phyloP scores from a whole-genome alignment of 92 coral and sea anemone species.

The Nematostella vectensis region DNA sequence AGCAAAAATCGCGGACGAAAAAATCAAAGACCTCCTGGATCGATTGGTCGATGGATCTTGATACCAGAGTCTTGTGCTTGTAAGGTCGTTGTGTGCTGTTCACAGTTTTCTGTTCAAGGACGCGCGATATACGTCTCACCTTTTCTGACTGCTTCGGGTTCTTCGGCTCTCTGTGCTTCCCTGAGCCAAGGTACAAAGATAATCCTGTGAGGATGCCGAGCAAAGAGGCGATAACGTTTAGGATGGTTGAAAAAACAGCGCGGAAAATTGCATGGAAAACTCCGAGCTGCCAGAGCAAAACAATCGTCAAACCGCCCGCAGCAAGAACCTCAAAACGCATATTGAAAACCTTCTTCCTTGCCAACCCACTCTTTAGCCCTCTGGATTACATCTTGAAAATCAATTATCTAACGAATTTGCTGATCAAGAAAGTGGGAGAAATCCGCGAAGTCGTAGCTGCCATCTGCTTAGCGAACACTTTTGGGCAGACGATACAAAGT shows the following conservation, averaged over 20 bases:
- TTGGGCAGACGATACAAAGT: constrained; percentile 20
- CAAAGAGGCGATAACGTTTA: constrained; percentile 46
- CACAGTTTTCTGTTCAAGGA: constrained; percentile 57
- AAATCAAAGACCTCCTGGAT: constrained; percentile 91
- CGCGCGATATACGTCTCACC: constrained; percentile 54
- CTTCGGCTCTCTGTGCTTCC: constrained; percentile 66
- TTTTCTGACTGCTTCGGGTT: constrained; percentile 59
- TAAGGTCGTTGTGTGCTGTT: constrained; percentile 66
- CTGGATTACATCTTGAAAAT: no score
- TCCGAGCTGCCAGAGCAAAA: constrained; percentile 75
- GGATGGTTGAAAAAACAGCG: constrained; percentile 36
- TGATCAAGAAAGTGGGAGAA: no score
- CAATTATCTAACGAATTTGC: no score
- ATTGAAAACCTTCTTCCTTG: no score
- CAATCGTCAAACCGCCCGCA: constrained; percentile 10
- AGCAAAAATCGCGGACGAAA: constrained; percentile 89
- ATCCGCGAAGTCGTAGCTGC: no score
- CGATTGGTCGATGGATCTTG: constrained; percentile 81
- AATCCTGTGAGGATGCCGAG: constrained; percentile 78
- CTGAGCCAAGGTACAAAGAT: constrained; percentile 58
- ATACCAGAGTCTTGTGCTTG: constrained; percentile 67
- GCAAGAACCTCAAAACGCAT: constrained; percentile 55
- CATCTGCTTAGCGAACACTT: no score
- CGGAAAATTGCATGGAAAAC: constrained; percentile 67
- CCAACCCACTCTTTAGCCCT: no score